These are phyloP conservation scores for Artemisiospiza belli DNA, from an alignment of 2,113 vertebrate species.

Conservation along the genomic window DNA sequence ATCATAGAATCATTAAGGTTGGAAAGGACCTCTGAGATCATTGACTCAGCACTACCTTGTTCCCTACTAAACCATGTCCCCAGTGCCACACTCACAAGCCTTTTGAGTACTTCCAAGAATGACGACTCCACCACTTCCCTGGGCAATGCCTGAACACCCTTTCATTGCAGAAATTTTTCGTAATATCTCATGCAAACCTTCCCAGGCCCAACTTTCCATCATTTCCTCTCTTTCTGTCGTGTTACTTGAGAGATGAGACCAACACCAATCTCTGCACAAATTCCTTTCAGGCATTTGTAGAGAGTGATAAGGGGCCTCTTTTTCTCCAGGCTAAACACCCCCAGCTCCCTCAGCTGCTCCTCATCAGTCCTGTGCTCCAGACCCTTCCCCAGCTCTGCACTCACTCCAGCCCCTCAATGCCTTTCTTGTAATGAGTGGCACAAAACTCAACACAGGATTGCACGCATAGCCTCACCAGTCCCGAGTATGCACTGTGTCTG, in stretches of 20 bases:
- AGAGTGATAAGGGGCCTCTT: not conserved
- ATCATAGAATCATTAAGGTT: not conserved
- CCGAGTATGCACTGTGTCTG: not conserved
- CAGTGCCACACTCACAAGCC: accelerated
- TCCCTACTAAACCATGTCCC: not conserved
- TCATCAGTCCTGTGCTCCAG: not conserved
- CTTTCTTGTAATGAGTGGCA: not conserved
- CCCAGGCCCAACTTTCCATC: not conserved
- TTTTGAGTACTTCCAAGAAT: not conserved
- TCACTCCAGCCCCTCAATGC: accelerated
- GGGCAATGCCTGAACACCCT: not conserved
- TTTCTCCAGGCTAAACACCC: not conserved
- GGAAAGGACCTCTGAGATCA: not conserved
- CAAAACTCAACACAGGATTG: not conserved
- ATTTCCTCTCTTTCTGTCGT: not conserved
- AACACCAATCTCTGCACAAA: not conserved
- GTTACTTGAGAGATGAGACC: not conserved
- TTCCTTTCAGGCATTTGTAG: not conserved
- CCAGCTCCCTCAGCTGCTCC: not conserved
- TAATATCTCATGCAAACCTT: not conserved
- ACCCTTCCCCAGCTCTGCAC: not conserved
- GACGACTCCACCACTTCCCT: not conserved
- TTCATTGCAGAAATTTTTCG: not conserved
- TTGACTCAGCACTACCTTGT: not conserved
- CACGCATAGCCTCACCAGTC: not conserved